phyloP scores from a whole-genome alignment of 2,113 vertebrate species.

The Burhinus bistriatus region DNA sequence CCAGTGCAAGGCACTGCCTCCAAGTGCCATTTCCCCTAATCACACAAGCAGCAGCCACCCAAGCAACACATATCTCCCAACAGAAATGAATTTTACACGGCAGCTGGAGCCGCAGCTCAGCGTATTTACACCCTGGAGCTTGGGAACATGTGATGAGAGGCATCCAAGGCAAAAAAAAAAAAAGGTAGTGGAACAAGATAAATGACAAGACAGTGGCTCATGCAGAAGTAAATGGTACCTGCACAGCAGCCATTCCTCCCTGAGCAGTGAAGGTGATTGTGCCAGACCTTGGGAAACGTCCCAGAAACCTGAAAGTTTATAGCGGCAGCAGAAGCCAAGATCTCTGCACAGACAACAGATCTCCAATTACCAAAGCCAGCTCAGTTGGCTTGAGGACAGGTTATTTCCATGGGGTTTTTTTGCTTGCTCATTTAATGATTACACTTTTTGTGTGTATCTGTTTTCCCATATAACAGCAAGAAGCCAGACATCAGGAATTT shows the following conservation, averaged over 20 bases:
- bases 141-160: accelerated
- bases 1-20: not conserved
- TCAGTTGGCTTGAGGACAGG: not conserved
- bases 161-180: not conserved
- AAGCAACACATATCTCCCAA: not conserved
- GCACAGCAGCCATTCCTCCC: not conserved
- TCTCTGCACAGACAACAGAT: not conserved
- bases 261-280: not conserved
- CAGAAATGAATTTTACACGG: not conserved
- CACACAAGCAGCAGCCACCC: not conserved
- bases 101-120: not conserved
- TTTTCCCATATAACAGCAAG: not conserved
- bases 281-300: not conserved
- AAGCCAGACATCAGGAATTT: not conserved
- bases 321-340: not conserved
- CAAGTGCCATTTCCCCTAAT: not conserved
- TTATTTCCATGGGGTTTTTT: not conserved
- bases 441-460: not conserved
- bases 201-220: not conserved
- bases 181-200: not conserved
- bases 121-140: not conserved
- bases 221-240: not conserved
- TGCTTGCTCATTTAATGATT: not conserved
- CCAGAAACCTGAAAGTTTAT: not conserved
- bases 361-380: not conserved